These are phyloP conservation scores for Micropoecilia bifurca DNA, from an alignment of 2,797 vertebrate species.

Conservation along the genomic window DNA sequence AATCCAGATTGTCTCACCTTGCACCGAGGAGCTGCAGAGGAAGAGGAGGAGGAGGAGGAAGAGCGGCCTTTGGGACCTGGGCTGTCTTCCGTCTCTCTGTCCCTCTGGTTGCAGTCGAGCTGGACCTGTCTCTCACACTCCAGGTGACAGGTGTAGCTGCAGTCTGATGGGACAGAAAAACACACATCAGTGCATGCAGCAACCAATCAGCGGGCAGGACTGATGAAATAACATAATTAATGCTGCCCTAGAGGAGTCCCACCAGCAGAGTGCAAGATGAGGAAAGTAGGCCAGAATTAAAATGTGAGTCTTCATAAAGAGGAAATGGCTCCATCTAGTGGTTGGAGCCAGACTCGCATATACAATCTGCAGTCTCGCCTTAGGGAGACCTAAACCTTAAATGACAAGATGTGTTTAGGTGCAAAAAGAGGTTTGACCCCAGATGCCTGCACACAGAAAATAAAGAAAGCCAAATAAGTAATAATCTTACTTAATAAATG, in stretches of 20 bases:
- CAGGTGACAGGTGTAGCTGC: constrained; percentile 93
- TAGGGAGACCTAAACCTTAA: background rate
- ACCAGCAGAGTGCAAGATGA: background rate
- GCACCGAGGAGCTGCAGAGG: constrained; percentile 43
- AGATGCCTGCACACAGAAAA: background rate
- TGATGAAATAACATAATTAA: background rate
- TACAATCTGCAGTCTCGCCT: background rate
- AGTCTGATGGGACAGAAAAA: constrained; percentile 81
- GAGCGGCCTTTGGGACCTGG: constrained; percentile 72
- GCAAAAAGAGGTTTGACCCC: background rate
- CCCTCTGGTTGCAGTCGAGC: constrained; percentile 89
- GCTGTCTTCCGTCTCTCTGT: constrained; percentile 61
- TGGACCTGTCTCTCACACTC: constrained; percentile 88
- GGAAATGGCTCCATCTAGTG: constrained; percentile 65
- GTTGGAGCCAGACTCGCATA: constrained; percentile 12
- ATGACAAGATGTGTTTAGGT: background rate
- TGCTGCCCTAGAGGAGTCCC: background rate
- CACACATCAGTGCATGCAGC: constrained; percentile 18
- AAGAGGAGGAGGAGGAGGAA: constrained; percentile 50
- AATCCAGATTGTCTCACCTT: constrained; percentile 60
- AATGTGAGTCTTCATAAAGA: background rate
- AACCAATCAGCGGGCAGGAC: background rate
- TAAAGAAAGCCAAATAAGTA: background rate
- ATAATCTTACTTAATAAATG: background rate
- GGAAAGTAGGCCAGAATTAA: constrained; percentile 10